Evolutionary conservation across 2,797 vertebrate genomes (phyloP).

Genomic region (Lagocephalus sceleratus): DNA sequence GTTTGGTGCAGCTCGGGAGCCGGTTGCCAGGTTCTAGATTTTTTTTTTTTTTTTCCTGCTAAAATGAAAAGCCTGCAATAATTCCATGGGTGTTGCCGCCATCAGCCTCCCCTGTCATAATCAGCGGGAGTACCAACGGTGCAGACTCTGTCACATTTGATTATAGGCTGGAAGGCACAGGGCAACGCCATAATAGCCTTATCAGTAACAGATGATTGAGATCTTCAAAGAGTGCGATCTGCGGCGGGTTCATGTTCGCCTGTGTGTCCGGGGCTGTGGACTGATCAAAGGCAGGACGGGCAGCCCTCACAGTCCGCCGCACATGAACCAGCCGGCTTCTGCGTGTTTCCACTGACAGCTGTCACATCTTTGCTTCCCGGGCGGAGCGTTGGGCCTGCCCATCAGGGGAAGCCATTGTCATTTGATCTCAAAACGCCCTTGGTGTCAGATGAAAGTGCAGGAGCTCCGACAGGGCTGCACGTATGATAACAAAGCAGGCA

Average conservation of each 20-base stretch:
- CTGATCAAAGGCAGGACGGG: constrained; percentile 67
- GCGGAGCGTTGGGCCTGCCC: constrained; percentile 49
- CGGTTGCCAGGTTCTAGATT: constrained; percentile 6
- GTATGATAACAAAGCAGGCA: not conserved
- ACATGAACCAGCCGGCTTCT: constrained; percentile 39
- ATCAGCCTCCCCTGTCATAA: constrained; percentile 46
- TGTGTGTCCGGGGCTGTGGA: constrained; percentile 47
- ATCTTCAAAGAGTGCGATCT: constrained; percentile 74
- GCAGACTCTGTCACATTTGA: constrained; percentile 68
- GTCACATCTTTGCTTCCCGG: constrained; percentile 57
- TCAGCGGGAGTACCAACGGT: constrained; percentile 54
- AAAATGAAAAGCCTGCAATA: constrained; percentile 55
- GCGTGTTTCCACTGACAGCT: constrained; percentile 53
- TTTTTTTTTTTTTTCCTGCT: constrained; percentile 12
- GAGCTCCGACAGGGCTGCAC: not conserved
- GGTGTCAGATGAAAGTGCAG: constrained; percentile 43
- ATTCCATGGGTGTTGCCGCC: constrained; percentile 36
- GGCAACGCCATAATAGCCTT: constrained; percentile 73
- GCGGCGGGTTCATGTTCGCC: constrained; percentile 59
- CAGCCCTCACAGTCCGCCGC: constrained; percentile 30
- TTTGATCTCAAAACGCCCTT: constrained; percentile 53
- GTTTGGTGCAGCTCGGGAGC: constrained; percentile 12
- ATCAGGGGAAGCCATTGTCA: constrained; percentile 45
- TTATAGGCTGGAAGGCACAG: constrained; percentile 71
- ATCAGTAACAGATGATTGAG: constrained; percentile 76